Evolutionary conservation across 2,888 invertebrate species (phyloP).

Genomic region (Zhuqinia jingwanae): DNA sequence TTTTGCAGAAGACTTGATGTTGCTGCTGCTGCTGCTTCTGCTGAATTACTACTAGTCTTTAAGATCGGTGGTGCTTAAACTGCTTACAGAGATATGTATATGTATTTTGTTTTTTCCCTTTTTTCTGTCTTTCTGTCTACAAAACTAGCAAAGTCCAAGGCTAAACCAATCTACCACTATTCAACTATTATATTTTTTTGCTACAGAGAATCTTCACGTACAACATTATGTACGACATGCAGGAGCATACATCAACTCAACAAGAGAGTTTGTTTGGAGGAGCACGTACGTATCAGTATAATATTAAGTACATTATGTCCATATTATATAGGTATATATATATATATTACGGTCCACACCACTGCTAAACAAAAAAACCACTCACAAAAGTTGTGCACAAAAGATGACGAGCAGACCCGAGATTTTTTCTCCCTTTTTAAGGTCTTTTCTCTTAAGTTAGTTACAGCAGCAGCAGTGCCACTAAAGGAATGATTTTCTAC

Average conservation of each 20-base stretch:
- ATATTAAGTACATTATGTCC: constrained; percentile 14
- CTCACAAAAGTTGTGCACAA: constrained; percentile 51
- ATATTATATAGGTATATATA: no score
- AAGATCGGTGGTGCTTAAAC: not conserved
- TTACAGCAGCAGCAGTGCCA: not conserved
- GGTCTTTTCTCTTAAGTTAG: constrained; percentile 31
- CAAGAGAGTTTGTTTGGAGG: constrained; percentile 22
- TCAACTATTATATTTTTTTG: constrained; percentile 4
- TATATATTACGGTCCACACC: constrained; percentile 1
- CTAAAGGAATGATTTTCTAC: constrained; percentile 7
- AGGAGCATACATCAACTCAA: constrained; percentile 28
- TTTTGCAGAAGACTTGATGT: constrained; percentile 47
- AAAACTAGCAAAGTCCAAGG: constrained; percentile 25
- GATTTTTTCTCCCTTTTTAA: constrained; percentile 56
- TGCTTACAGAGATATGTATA: constrained; percentile 8
- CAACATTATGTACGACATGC: constrained; percentile 13
- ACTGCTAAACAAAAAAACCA: constrained; percentile 36
- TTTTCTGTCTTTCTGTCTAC: constrained; percentile 15
- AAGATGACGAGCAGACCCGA: constrained; percentile 68
- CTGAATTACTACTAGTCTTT: constrained; percentile 42
- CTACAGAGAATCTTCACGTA: constrained; percentile 19
- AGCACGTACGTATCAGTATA: constrained; percentile 1
- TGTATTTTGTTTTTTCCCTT: constrained; percentile 34
- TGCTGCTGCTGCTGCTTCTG: constrained; percentile 37
- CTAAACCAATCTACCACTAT: constrained; percentile 6